Percentiles rank a stretch among this genome's conserved stretches.
Conservation (phyloP, 2,888 invertebrate genomes). For the Pyrrhosoma nymphula region DNA sequence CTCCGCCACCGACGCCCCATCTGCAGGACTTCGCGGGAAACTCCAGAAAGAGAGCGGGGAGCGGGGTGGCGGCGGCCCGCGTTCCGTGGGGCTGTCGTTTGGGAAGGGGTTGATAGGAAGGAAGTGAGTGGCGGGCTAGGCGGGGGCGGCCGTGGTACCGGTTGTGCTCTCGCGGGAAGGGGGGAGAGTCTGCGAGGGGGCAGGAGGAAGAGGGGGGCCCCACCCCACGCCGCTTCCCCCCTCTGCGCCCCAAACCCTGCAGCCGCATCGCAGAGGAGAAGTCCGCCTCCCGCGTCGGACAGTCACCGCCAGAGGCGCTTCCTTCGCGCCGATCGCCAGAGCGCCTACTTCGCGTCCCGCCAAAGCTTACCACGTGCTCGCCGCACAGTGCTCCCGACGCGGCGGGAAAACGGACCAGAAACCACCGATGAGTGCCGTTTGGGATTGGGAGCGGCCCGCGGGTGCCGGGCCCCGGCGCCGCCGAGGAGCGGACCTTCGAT, state of each 20-base stretch:
- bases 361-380: neutral
- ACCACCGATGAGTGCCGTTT: neutral
- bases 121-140: neutral
- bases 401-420: neutral
- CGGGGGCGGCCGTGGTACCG: neutral
- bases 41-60: neutral
- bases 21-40: neutral
- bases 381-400: neutral
- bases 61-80: neutral
- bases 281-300: neutral
- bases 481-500: neutral
- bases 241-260: neutral
- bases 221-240: neutral
- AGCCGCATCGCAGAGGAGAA: neutral
- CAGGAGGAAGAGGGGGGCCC: neutral
- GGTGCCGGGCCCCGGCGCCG: neutral
- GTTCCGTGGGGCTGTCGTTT: too few species aligned
- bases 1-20: neutral
- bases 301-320: constrained; percentile 6
- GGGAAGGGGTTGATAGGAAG: neutral
- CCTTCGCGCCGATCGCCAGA: neutral
- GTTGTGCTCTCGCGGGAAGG: neutral
- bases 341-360: neutral
- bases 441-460: neutral
- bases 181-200: neutral